These are phyloP conservation scores for Hemitrygon akajei DNA, from an alignment of 2,797 vertebrate species.

Conservation along the genomic window DNA sequence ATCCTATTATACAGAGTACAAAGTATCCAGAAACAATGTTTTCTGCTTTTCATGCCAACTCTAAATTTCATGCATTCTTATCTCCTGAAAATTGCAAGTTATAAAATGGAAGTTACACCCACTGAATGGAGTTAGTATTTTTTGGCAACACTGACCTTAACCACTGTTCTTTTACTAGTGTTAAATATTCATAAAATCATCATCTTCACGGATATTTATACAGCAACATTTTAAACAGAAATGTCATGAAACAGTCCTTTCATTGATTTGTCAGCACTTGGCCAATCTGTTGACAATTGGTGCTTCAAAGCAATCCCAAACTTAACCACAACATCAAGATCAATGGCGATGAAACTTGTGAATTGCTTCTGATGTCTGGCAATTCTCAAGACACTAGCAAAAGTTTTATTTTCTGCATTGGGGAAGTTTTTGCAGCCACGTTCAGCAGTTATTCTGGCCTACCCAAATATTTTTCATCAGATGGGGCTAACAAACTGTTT, in stretches of 20 bases:
- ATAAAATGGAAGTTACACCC: too few relatives aligned
- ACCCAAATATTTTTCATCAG: background rate
- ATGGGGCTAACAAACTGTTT: background rate
- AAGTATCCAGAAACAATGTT: background rate
- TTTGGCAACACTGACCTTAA: background rate
- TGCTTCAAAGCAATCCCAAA: background rate
- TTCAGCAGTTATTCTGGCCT: too few relatives aligned
- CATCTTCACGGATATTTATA: background rate
- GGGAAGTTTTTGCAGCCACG: background rate
- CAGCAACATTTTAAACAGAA: background rate
- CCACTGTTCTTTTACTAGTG: background rate
- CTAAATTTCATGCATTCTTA: background rate
- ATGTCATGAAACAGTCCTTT: background rate
- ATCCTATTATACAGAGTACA: background rate
- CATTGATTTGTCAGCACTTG: background rate
- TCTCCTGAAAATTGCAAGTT: background rate
- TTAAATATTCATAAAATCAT: conserved; percentile 25
- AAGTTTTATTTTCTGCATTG: background rate
- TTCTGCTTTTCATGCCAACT: background rate
- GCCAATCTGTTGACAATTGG: background rate
- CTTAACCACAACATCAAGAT: background rate
- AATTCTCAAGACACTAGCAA: background rate
- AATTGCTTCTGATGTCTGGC: background rate
- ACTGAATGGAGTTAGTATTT: background rate
- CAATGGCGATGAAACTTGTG: background rate